Conservation (phyloP, 2,888 invertebrate species). For the Drosophila kambysellisi region DNA sequence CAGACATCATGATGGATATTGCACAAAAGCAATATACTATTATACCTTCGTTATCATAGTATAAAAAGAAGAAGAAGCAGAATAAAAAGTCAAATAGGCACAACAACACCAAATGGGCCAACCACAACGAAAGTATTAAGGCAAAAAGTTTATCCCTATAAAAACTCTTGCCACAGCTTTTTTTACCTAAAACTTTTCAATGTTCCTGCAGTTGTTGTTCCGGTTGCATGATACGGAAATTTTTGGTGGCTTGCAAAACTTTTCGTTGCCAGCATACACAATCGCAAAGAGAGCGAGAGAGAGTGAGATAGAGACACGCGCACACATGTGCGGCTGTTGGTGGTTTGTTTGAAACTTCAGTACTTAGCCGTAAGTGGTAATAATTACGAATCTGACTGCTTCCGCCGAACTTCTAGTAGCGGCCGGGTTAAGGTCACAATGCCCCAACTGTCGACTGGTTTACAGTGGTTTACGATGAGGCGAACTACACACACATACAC, state of each 20-base stretch:
- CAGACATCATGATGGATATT: too few relatives aligned
- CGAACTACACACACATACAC: constrained; percentile 14
- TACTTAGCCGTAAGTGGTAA: constrained; percentile 81
- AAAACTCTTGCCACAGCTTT: constrained; percentile 44
- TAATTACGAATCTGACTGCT: constrained; percentile 68
- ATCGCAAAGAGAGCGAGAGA: background rate
- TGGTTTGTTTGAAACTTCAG: constrained; percentile 42
- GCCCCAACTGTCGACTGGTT: constrained; percentile 33
- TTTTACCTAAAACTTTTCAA: constrained; percentile 64
- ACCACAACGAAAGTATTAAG: constrained; percentile 63
- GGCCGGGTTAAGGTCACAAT: constrained; percentile 27
- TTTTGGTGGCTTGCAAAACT: constrained; percentile 61
- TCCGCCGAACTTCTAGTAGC: constrained; percentile 4
- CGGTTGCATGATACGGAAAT: constrained; percentile 73
- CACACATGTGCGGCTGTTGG: constrained; percentile 8
- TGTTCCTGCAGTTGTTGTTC: constrained; percentile 45
- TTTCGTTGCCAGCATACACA: constrained; percentile 37
- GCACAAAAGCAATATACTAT: too few relatives aligned
- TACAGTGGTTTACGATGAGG: constrained; percentile 37
- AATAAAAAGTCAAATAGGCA: constrained; percentile 6
- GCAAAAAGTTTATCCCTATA: constrained; percentile 65
- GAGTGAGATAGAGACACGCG: background rate
- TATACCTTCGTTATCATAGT: too few relatives aligned
- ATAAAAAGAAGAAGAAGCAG: constrained; percentile 17
- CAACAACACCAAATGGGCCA: constrained; percentile 16